phyloP scores from a whole-genome alignment of 53 echinoderm and acorn worm species.

The Hippasteria phrygiana region DNA sequence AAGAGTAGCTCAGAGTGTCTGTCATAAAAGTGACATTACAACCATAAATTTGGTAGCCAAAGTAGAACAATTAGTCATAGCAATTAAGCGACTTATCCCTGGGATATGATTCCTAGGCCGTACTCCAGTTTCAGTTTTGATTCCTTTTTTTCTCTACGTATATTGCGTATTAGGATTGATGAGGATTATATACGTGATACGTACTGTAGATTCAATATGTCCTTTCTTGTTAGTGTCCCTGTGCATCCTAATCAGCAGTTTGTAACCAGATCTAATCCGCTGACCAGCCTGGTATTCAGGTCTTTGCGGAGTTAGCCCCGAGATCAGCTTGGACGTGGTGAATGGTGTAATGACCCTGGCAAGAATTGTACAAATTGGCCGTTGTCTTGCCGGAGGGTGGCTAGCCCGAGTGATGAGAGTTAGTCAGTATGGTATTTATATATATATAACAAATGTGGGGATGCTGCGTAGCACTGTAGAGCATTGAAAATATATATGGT shows the following conservation, averaged over 20 bases:
- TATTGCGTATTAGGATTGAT: neutral
- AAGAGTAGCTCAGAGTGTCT: neutral
- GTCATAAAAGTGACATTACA: neutral
- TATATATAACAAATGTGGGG: no score
- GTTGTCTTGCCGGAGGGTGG: slow-evolving; percentile 41
- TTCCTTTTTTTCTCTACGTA: neutral
- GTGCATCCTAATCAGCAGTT: neutral
- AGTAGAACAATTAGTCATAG: neutral
- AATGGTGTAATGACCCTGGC: slow-evolving; percentile 23
- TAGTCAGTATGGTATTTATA: slow-evolving; percentile 6
- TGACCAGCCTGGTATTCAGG: slow-evolving; percentile 5
- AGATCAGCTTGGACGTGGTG: neutral
- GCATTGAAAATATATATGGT: no score
- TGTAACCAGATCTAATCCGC: neutral
- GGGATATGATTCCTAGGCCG: neutral
- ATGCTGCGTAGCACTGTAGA: no score
- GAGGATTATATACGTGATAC: neutral
- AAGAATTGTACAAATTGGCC: slow-evolving; percentile 41
- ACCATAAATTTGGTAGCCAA: neutral
- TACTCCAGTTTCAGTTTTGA: neutral
- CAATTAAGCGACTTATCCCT: neutral
- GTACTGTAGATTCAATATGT: neutral
- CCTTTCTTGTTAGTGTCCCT: neutral
- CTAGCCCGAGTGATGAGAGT: neutral
- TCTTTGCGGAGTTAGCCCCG: neutral